Evolutionary conservation across 2,797 vertebrate species (phyloP), one percentile per base, ranked within the genome.

Genomic region (Ataeniobius toweri): DNA sequence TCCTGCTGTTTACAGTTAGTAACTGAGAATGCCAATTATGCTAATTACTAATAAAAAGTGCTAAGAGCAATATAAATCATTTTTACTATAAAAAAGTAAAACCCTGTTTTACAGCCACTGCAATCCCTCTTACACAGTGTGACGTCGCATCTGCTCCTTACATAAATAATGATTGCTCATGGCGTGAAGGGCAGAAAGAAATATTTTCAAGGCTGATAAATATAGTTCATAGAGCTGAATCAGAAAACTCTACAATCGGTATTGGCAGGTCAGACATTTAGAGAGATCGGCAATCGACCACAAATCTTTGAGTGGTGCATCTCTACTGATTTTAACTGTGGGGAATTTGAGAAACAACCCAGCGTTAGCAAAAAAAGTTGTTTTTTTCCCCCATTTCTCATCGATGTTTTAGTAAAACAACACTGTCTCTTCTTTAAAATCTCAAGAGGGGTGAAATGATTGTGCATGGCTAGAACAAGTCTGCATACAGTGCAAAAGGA

Each of bases 371-470:
- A 68, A 68, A 68, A 68, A 44, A 6, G 65, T 13, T 12, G n/a
- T 14, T 20, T 41, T 67, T 10, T 67, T 41, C 39, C 41, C 22
- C 39, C 41, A 18, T 67, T 4, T 68, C 9, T 44, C 36, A 6
- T n/a, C 20, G 39, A 44, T 41, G 65, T 68, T 24, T 68, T 39
- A 22, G 31, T 65, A 65, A 61, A 61, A 61, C 31, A 65, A 46
- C 46, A 16, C 22, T 26, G 41, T 46, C 31, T 36, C 36, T 56
- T 41, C 51, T 70, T 70, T 36, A 16, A 75, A 6, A 12, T 53
- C 3, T 16, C 1, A 3, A 3, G 36, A 41, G 61, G 76, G 80
- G 56, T 83, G 68, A 78, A 83, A 80, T 12, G 70, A 75, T 46
- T 41, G 28, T 69, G 67, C 67, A 69, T 46, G 24, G 67, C 41